Evolutionary conservation across 2,888 invertebrate species (phyloP).

Genomic region (Lasioglossum villosulum): DNA sequence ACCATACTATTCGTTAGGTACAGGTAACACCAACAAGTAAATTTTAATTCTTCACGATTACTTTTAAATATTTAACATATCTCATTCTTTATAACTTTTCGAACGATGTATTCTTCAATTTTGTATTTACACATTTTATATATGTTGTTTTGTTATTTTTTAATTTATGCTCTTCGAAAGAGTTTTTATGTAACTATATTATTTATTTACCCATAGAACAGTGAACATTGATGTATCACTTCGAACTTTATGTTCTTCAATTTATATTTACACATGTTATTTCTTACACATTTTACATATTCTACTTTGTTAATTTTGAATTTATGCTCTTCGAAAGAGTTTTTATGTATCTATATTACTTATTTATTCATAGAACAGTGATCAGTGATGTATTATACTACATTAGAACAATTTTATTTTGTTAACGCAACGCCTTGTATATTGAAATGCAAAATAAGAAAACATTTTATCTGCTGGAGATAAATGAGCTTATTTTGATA

Average conservation of each 20-base stretch:
- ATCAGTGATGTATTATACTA: neutral
- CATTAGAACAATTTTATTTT: neutral
- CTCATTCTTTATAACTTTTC: too few species aligned
- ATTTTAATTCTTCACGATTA: neutral
- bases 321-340: neutral
- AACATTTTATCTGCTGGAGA: neutral
- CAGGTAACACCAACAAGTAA: neutral
- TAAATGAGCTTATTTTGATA: neutral
- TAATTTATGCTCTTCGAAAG: neutral
- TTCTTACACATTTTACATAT: neutral
- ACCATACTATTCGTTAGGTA: conserved; percentile 26
- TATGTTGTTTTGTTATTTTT: neutral
- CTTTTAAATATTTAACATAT: neutral
- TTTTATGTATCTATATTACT: neutral
- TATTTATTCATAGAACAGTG: neutral
- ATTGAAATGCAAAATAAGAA: neutral
- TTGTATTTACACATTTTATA: neutral
- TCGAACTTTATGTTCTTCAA: neutral
- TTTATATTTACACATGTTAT: neutral
- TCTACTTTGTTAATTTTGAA: neutral
- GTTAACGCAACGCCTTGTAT: neutral
- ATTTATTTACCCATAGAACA: neutral
- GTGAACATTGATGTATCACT: neutral
- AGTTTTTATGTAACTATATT: neutral
- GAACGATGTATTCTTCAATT: neutral